phyloP scores from a whole-genome alignment of 2,113 vertebrate genomes.

The Seriola aureovittata region DNA sequence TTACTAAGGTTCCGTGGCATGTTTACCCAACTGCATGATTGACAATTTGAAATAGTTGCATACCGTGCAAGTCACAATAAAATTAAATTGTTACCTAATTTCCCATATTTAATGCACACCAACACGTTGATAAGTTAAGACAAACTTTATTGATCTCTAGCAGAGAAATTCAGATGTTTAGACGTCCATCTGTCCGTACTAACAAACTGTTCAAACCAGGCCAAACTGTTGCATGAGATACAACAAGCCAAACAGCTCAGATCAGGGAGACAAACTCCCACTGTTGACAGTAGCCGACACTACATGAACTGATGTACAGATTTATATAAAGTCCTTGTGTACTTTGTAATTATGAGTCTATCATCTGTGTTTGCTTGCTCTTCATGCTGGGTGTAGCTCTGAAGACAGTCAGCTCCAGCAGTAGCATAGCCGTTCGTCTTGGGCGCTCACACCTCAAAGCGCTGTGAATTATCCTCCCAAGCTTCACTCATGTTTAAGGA shows the following conservation, averaged over 20 bases:
- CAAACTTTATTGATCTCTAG: too few relatives aligned
- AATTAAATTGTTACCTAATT: background rate
- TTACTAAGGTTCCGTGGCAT: too few relatives aligned
- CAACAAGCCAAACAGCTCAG: background rate
- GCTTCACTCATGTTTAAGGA: conserved; percentile 48
- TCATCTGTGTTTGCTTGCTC: conserved; percentile 9
- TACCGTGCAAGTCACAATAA: background rate
- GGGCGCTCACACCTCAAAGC: conserved; percentile 42
- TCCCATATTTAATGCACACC: background rate
- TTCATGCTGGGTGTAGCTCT: background rate
- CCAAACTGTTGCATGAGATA: background rate
- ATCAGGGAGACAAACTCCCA: background rate
- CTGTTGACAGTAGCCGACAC: background rate
- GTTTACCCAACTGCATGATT: background rate
- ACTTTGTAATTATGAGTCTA: background rate
- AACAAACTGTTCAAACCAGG: too few relatives aligned
- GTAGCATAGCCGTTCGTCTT: conserved; percentile 28
- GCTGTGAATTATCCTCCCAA: conserved; percentile 54
- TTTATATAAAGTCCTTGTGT: background rate
- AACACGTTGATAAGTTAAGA: too few relatives aligned
- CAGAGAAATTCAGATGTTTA: too few relatives aligned
- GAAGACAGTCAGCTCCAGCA: conserved; percentile 12
- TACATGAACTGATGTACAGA: background rate
- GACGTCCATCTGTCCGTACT: too few relatives aligned
- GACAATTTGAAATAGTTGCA: background rate